phyloP scores from a whole-genome alignment of 2,797 vertebrate species.

The Mastacembelus armatus region DNA sequence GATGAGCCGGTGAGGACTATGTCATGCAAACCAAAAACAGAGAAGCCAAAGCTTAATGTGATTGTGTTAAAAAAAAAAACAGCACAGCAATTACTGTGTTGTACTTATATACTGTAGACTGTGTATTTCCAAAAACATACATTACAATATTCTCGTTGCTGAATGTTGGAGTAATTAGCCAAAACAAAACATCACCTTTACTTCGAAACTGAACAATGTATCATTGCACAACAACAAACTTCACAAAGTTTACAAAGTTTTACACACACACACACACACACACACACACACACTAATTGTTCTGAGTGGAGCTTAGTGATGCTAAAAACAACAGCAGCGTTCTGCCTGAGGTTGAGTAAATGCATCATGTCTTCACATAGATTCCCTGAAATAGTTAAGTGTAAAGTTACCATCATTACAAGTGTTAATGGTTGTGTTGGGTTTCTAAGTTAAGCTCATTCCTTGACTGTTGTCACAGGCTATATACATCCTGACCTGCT shows the following conservation, averaged over 20 bases:
- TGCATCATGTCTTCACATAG: slow-evolving; percentile 11
- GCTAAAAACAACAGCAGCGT: slow-evolving; percentile 31
- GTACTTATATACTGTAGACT: too few species aligned
- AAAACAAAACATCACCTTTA: slow-evolving; percentile 27
- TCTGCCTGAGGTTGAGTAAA: slow-evolving; percentile 4
- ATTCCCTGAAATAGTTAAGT: slow-evolving; percentile 42
- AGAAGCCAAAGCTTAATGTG: too few species aligned
- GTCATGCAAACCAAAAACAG: too few species aligned
- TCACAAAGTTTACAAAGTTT: not conserved
- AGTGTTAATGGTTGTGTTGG: slow-evolving; percentile 9
- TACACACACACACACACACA: not conserved
- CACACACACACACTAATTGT: not conserved
- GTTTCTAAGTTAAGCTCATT: slow-evolving; percentile 25
- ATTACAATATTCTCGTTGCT: not conserved
- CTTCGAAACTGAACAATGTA: slow-evolving; percentile 31
- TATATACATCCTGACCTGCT: slow-evolving; percentile 2
- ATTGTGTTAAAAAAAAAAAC: too few species aligned
- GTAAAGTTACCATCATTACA: slow-evolving; percentile 5
- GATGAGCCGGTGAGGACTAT: too few species aligned
- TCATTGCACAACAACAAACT: slow-evolving; percentile 13
- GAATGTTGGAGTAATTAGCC: not conserved
- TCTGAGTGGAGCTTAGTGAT: slow-evolving; percentile 9
- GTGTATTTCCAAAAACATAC: too few species aligned
- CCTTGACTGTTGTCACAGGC: slow-evolving; percentile 15
- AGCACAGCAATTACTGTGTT: too few species aligned